Evolutionary conservation across 2,888 invertebrate genomes (phyloP).

Genomic region (Tenthredo notha): DNA sequence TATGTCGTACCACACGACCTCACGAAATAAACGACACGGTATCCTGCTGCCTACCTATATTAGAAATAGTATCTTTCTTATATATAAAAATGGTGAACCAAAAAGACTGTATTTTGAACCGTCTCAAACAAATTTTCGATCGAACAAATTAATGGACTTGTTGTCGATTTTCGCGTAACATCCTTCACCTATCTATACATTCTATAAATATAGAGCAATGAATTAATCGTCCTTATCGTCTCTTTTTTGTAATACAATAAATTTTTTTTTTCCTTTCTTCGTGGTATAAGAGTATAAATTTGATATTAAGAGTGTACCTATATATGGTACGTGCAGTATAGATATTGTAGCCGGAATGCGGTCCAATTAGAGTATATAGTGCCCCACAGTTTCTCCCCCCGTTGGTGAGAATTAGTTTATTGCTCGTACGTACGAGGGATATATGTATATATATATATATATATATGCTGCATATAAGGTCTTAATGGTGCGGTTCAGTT

Average conservation of each 20-base stretch:
- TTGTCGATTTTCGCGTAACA: too few species aligned
- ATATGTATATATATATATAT: slow-evolving; percentile 55
- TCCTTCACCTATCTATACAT: too few species aligned
- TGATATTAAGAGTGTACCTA: neutral
- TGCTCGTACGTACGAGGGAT: slow-evolving; percentile 67
- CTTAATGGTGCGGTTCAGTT: slow-evolving; percentile 45
- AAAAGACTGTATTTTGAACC: too few species aligned
- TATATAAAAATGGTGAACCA: too few species aligned
- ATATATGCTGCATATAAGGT: neutral
- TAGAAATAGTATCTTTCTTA: too few species aligned
- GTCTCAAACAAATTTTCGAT: too few species aligned
- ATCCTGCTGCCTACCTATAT: too few species aligned
- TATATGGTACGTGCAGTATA: neutral
- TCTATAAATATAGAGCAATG: too few species aligned
- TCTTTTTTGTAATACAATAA: too few species aligned
- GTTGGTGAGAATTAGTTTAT: slow-evolving; percentile 70
- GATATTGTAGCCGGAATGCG: slow-evolving; percentile 68
- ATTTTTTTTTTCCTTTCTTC: neutral
- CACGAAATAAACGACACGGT: neutral
- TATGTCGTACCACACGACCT: neutral
- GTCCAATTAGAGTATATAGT: slow-evolving; percentile 74
- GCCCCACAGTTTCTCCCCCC: slow-evolving; percentile 61
- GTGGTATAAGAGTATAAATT: neutral
- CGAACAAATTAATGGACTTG: too few species aligned
- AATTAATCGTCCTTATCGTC: too few species aligned